Evolutionary conservation across 2,113 vertebrate species (phyloP), one percentile per base, ranked within the genome.

Genomic region (Myotis brandtii): DNA sequence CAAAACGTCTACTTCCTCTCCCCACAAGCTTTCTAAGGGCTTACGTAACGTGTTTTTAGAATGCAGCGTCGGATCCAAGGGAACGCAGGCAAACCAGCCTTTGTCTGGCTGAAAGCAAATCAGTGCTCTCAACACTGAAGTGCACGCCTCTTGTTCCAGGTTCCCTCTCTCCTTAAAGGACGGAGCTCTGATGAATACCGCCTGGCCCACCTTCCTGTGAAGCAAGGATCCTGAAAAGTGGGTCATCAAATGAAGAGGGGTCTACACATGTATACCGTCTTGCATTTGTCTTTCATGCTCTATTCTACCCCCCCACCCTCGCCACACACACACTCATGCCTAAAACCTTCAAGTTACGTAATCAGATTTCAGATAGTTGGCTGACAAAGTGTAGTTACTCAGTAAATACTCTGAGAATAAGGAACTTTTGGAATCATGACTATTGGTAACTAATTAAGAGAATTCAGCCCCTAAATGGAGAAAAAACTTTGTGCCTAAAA

Each of bases 71-170:
- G 62, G 96, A 97, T 97, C 98, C 96, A 32, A n/a, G 92, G 93
- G 34, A 95, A 92, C 80, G 95, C 87, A 97, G 92, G 96, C 92
- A 97, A 97, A 95, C 94, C 67, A 85, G 92, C 86, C 96, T 98
- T 98, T 98, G 97, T 98, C 96, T 96, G 95, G 95, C 91, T 97
- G 97, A 98, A 98, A 97, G 95, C 96, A 98, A 97, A 97, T 97
- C 92, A 97, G 94, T 89, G 95, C 96, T 97, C 97, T 97, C 27
- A 96, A 96, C 59, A 40, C 1, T 4, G 84, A 79, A 94, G 89
- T 56, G 62, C 48, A 12, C 91, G 77, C 67, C 95, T 91, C 87
- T 97, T 98, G 97, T 98, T 98, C 95, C 85, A 72, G 94, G 85
- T 93, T 94, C 91, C 94, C 87, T 94, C 96, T 80, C 89, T 97